phyloP scores from a whole-genome alignment of 1,140 invertebrate species.

The Drosophila paulistorum region DNA sequence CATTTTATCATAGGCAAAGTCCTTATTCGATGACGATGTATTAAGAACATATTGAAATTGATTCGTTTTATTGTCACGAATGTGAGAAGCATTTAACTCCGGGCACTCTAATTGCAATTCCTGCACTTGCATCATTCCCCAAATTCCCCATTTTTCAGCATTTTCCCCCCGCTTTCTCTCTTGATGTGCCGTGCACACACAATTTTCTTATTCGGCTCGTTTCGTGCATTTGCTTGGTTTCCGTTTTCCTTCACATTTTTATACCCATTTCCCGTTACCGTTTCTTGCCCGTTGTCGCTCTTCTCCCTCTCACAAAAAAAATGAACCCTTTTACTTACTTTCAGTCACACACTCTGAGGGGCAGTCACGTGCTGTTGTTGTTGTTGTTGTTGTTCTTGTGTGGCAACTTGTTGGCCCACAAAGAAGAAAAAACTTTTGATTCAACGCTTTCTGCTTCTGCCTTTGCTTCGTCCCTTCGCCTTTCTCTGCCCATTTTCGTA shows the following conservation, averaged over 20 bases:
- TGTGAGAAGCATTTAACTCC: not conserved
- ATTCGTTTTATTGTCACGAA: not conserved
- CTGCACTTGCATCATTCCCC: not conserved
- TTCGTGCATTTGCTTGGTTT: constrained; percentile 15
- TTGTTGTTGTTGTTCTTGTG: not conserved
- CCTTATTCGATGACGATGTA: too few relatives aligned
- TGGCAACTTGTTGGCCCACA: constrained; percentile 24
- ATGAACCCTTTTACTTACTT: not conserved
- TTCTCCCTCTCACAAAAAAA: too few relatives aligned
- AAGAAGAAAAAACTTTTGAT: constrained; percentile 9
- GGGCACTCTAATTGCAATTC: constrained; percentile 2
- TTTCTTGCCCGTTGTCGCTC: too few relatives aligned
- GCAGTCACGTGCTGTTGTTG: constrained; percentile 12
- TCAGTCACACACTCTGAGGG: not conserved
- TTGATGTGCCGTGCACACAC: not conserved
- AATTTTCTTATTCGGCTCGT: constrained; percentile 7
- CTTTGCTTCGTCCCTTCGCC: too few relatives aligned
- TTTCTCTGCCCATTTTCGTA: constrained; percentile 1
- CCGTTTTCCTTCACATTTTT: constrained; percentile 10
- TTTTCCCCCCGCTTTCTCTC: not conserved
- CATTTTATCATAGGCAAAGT: not conserved
- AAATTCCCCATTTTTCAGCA: not conserved
- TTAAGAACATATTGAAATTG: not conserved
- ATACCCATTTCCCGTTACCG: not conserved
- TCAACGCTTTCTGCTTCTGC: not conserved